These are phyloP conservation scores for Drosophila anomelani DNA, from an alignment of 2,888 invertebrate species.

Conservation along the genomic window DNA sequence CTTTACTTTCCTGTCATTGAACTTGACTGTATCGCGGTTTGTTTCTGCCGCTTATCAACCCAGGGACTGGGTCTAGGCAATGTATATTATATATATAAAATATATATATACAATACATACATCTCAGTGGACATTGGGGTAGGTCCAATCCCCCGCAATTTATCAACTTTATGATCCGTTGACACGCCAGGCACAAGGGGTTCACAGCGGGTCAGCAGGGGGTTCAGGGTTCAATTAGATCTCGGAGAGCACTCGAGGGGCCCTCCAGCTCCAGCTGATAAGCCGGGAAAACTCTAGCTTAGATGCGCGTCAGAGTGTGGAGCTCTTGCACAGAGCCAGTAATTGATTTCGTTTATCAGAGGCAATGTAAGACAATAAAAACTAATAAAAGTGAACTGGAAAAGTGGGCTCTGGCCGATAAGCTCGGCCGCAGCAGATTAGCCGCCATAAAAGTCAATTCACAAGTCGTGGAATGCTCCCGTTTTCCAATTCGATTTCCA, in stretches of 20 bases:
- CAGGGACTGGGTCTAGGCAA: constrained; percentile 12
- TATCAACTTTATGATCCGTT: constrained; percentile 45
- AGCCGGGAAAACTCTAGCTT: constrained; percentile 32
- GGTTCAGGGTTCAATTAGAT: constrained; percentile 60
- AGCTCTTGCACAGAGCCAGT: constrained; percentile 16
- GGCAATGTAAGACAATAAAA: constrained; percentile 62
- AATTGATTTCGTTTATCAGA: constrained; percentile 71
- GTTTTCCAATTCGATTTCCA: constrained; percentile 11
- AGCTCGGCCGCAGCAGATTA: constrained; percentile 22
- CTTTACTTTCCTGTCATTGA: constrained; percentile 58
- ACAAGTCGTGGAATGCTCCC: constrained; percentile 35
- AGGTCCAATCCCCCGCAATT: constrained; percentile 52
- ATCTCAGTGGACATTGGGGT: constrained; percentile 58
- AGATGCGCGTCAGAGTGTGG: constrained; percentile 16
- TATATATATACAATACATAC: too few relatives aligned
- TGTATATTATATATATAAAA: not conserved
- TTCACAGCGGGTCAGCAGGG: constrained; percentile 41
- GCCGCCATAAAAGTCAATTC: constrained; percentile 49
- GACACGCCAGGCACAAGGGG: constrained; percentile 54
- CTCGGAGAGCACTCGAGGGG: constrained; percentile 17
- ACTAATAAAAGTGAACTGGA: constrained; percentile 20
- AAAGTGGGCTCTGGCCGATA: constrained; percentile 53
- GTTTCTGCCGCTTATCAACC: constrained; percentile 60
- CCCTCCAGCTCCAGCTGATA: constrained; percentile 43
- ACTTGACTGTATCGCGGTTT: constrained; percentile 37